Percentiles rank a stretch among this genome's conserved stretches.
phyloP scores from a whole-genome alignment of 2,888 invertebrate genomes.

The Eledona agricola region DNA sequence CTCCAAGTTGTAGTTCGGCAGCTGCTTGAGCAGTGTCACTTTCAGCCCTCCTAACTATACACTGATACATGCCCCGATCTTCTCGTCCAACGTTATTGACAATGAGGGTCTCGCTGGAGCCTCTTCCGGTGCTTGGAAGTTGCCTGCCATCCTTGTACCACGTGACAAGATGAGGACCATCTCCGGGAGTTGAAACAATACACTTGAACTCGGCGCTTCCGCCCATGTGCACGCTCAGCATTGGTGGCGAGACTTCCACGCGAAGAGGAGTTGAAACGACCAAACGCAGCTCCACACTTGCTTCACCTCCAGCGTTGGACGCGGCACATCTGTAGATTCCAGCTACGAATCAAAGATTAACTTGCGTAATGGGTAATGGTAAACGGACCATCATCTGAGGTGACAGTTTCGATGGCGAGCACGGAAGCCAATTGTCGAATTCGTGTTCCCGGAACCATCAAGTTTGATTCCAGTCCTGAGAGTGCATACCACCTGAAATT shows the following conservation, averaged over 20 bases:
- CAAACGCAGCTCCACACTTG: slow-evolving; percentile 73
- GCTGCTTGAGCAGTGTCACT: slow-evolving; percentile 80
- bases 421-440: slow-evolving; percentile 74
- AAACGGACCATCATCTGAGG: slow-evolving; percentile 68
- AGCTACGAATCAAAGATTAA: slow-evolving; percentile 49
- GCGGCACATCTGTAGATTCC: slow-evolving; percentile 75
- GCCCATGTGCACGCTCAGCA: slow-evolving; percentile 77
- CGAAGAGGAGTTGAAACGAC: slow-evolving; percentile 73
- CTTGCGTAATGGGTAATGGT: background rate
- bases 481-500: slow-evolving; percentile 72
- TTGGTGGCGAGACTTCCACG: slow-evolving; percentile 72
- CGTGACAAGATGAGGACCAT: slow-evolving; percentile 62
- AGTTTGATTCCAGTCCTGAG: slow-evolving; percentile 71
- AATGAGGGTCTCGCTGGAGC: slow-evolving; percentile 70
- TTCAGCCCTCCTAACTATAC: slow-evolving; percentile 74
- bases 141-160: slow-evolving; percentile 75
- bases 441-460: slow-evolving; percentile 72
- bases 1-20: slow-evolving; percentile 76
- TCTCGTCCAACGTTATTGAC: slow-evolving; percentile 75
- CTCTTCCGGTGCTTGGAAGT: slow-evolving; percentile 72
- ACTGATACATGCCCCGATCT: slow-evolving; percentile 81
- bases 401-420: slow-evolving; percentile 75
- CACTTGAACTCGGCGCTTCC: slow-evolving; percentile 76
- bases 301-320: slow-evolving; percentile 75
- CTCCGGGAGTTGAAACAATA: slow-evolving; percentile 67